Evolutionary conservation across 1,140 invertebrate species (phyloP).

Genomic region (Tetragnatha versicolor): DNA sequence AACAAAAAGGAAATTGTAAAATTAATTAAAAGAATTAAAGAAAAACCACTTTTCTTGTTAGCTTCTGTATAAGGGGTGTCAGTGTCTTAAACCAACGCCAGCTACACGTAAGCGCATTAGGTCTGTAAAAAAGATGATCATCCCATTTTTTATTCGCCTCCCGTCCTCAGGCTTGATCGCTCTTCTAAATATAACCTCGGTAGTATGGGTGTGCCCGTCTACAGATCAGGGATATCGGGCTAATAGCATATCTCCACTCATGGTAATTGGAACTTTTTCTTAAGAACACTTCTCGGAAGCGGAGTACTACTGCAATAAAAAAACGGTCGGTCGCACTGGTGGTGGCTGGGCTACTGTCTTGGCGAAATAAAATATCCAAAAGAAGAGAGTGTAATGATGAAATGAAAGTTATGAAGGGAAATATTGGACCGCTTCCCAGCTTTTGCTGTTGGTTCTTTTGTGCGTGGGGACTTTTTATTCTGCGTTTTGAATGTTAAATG

Average conservation of each 20-base stretch:
- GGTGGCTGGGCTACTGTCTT: constrained; percentile 25
- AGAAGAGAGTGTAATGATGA: not conserved
- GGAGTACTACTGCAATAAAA: too few relatives aligned
- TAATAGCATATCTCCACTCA: constrained; percentile 38
- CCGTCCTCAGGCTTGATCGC: not conserved
- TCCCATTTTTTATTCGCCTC: not conserved
- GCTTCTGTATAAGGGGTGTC: too few relatives aligned
- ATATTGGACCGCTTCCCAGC: constrained; percentile 11
- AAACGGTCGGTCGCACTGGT: not conserved
- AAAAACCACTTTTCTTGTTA: too few relatives aligned
- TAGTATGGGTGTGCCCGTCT: constrained; percentile 12
- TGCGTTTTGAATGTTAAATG: too few relatives aligned
- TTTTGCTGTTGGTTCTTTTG: not conserved
- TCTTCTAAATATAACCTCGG: constrained; percentile 21
- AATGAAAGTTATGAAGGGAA: not conserved
- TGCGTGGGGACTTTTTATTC: too few relatives aligned
- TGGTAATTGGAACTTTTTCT: constrained; percentile 35
- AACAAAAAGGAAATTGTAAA: too few relatives aligned
- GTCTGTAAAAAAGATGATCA: too few relatives aligned
- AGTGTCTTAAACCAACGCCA: too few relatives aligned
- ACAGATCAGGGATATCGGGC: not conserved
- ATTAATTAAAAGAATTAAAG: too few relatives aligned
- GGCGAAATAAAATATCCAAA: not conserved
- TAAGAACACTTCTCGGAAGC: constrained; percentile 6
- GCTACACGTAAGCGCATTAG: too few relatives aligned